Conservation (phyloP, 2,113 vertebrate genomes). For the Montifringilla adamsi region DNA sequence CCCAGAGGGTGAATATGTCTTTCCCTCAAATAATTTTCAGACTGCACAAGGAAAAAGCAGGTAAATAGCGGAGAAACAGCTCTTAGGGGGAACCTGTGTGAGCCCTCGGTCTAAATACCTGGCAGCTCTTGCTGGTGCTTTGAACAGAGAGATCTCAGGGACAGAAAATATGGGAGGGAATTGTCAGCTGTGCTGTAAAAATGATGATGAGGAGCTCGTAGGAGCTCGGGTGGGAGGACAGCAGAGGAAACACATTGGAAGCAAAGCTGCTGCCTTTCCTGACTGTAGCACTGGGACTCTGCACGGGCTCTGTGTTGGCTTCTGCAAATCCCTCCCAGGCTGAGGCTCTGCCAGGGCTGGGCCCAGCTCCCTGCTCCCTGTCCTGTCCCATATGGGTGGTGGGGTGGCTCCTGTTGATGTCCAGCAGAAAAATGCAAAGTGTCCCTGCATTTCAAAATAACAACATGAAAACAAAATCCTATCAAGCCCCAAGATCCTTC, state of each 20-base stretch:
- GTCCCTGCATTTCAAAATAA: neutral
- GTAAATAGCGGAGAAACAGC: neutral
- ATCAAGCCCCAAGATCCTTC: neutral
- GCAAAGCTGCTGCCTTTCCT: conserved; percentile 49
- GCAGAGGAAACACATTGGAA: conserved; percentile 51
- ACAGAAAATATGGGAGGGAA: conserved; percentile 35
- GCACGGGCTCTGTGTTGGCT: neutral
- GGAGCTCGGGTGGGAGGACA: conserved; percentile 61
- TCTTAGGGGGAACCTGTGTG: neutral
- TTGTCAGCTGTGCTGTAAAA: conserved; percentile 63
- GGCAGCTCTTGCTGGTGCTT: neutral
- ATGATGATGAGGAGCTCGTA: conserved; percentile 50
- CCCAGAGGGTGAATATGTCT: neutral
- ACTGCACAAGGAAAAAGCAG: neutral
- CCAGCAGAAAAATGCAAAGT: neutral
- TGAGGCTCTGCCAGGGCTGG: neutral
- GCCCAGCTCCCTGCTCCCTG: neutral
- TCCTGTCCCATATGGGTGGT: neutral
- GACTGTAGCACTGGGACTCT: neutral
- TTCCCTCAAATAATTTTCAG: neutral
- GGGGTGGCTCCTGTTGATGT: neutral
- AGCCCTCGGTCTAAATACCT: neutral
- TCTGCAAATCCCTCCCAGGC: neutral
- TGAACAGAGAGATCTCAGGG: conserved; percentile 47
- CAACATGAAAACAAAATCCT: neutral